A percentile compares a stretch with the other conserved stretches of the same genome.
Conservation (phyloP, 2,797 vertebrate species). For the Eulemur albifrons region DNA sequence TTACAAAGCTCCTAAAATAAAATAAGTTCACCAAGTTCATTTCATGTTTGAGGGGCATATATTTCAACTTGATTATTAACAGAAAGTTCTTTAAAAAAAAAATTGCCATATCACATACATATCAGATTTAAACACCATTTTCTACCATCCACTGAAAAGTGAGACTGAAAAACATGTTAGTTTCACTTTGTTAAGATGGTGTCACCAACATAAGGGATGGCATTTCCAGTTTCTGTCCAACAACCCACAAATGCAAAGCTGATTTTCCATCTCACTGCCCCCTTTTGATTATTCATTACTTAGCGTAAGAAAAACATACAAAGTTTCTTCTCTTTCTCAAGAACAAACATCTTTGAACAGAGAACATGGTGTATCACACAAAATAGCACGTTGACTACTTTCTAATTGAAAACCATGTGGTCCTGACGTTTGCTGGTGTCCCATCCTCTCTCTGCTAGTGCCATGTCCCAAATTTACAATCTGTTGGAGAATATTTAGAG, state of each 20-base stretch:
- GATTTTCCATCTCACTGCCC: neutral
- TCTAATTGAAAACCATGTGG: conserved; percentile 37
- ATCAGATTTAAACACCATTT: neutral
- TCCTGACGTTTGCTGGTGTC: neutral
- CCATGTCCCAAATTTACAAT: conserved; percentile 37
- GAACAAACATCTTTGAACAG: conserved; percentile 31
- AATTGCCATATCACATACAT: neutral
- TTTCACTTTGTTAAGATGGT: neutral
- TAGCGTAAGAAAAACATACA: neutral
- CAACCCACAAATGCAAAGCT: neutral
- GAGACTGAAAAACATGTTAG: neutral
- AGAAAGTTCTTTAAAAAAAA: neutral
- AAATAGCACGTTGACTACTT: conserved; percentile 14
- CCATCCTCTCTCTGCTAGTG: neutral
- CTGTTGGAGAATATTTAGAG: neutral
- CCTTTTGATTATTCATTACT: neutral
- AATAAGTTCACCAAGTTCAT: neutral
- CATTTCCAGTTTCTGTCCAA: neutral
- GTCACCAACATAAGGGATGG: neutral
- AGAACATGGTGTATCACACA: conserved; percentile 43
- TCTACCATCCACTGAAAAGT: neutral
- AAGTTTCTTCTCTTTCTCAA: neutral
- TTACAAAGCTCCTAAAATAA: neutral
- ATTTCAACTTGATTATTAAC: neutral
- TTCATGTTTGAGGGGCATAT: neutral